Percentiles rank a stretch among this genome's conserved stretches.
These are phyloP conservation scores for Fabriciana adippe DNA, from an alignment of 2,888 invertebrate genomes.

Conservation along the genomic window DNA sequence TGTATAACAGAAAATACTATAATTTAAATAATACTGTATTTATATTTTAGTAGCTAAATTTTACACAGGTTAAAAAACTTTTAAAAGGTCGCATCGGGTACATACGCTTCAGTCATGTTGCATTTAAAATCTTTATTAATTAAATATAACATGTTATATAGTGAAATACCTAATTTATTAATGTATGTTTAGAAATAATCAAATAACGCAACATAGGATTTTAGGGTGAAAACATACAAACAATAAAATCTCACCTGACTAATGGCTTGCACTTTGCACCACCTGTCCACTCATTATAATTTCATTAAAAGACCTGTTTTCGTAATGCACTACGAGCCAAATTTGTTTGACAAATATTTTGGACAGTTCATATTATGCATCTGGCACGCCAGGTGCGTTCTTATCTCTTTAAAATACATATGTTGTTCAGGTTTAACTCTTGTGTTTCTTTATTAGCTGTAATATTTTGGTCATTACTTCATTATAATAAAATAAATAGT, in stretches of 20 bases:
- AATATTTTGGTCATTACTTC: neutral
- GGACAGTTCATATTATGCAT: constrained; percentile 31
- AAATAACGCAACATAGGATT: neutral
- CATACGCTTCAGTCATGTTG: too few species aligned
- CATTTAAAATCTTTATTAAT: too few species aligned
- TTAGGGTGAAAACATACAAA: constrained; percentile 14
- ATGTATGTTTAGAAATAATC: neutral
- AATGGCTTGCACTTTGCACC: constrained; percentile 23
- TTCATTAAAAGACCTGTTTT: constrained; percentile 22
- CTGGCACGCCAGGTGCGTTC: constrained; percentile 39
- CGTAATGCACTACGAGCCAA: constrained; percentile 25
- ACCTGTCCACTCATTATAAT: constrained; percentile 24
- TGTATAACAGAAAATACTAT: too few species aligned
- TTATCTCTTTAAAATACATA: constrained; percentile 28
- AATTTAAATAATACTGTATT: too few species aligned
- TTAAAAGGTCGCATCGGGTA: too few species aligned
- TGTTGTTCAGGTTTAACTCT: constrained; percentile 18
- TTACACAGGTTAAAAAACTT: too few species aligned
- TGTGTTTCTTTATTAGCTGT: neutral
- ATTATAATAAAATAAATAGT: too few species aligned
- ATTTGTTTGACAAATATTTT: constrained; percentile 33
- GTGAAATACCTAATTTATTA: neutral
- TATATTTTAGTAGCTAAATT: too few species aligned
- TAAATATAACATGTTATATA: too few species aligned
- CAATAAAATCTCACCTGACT: constrained; percentile 31